These are phyloP conservation scores for Pycnomerus fuliginosus DNA, from an alignment of 2,888 invertebrate species.

Conservation along the genomic window DNA sequence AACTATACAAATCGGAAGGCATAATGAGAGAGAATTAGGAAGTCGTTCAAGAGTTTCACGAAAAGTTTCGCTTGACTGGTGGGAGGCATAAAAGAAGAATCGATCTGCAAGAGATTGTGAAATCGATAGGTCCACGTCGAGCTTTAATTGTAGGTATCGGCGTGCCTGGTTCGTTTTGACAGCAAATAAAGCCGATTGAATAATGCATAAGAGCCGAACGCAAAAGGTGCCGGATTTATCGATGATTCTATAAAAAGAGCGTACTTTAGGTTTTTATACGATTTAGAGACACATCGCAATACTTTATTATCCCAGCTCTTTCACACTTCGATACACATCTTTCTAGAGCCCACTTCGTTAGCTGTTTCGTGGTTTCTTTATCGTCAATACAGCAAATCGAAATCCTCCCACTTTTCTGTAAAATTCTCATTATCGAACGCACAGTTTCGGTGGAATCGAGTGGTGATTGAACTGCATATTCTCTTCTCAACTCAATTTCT, in stretches of 20 bases:
- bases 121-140: too few relatives aligned
- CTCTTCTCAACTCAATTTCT: slow-evolving; percentile 6
- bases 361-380: slow-evolving; percentile 18
- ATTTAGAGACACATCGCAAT: slow-evolving; percentile 15
- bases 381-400: slow-evolving; percentile 7
- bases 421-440: slow-evolving; percentile 11
- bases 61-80: too few relatives aligned
- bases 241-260: slow-evolving; percentile 17
- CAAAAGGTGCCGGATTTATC: slow-evolving; percentile 18
- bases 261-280: slow-evolving; percentile 18
- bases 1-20: too few relatives aligned
- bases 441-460: not conserved
- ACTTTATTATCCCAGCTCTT: slow-evolving; percentile 22
- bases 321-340: slow-evolving; percentile 28
- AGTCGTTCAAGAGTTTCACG: too few relatives aligned
- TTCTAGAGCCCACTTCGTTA: slow-evolving; percentile 22
- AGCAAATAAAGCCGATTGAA: slow-evolving; percentile 6
- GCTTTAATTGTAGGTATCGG: too few relatives aligned
- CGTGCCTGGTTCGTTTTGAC: not conserved
- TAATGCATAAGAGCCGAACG: slow-evolving; percentile 10
- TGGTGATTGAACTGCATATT: slow-evolving; percentile 12
- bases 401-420: slow-evolving; percentile 2
- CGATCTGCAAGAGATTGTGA: too few relatives aligned
- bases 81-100: too few relatives aligned
- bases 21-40: too few relatives aligned